Percentiles rank a stretch among this genome's conserved stretches.
phyloP scores from a whole-genome alignment of 1,140 invertebrate species.

The Drosophila truncata region DNA sequence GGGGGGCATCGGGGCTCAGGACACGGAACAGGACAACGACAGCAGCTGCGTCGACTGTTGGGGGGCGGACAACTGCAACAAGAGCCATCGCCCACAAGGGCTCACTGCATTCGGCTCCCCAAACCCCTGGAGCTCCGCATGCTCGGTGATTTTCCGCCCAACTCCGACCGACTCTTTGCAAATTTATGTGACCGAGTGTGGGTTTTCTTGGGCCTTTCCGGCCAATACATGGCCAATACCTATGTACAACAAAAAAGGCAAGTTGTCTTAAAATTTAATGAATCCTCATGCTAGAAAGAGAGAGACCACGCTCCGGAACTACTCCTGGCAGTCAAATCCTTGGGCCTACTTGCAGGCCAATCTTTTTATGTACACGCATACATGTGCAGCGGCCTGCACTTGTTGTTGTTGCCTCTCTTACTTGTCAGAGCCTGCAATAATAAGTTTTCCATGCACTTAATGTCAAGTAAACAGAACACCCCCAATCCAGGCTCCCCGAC shows the following conservation, averaged over 20 bases:
- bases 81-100: conserved; percentile 45
- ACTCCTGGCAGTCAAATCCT: conserved; percentile 45
- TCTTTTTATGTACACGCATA: conserved; percentile 48
- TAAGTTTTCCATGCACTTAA: conserved; percentile 83
- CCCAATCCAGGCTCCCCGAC: conserved; percentile 10
- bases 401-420: conserved; percentile 76
- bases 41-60: conserved; percentile 48
- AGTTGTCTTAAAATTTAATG: conserved; percentile 81
- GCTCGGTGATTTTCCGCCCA: conserved; percentile 42
- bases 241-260: conserved; percentile 76
- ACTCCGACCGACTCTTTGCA: conserved; percentile 48
- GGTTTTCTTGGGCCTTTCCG: conserved; percentile 78
- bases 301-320: conserved; percentile 26
- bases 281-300: conserved; percentile 56
- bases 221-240: conserved; percentile 60
- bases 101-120: conserved; percentile 39
- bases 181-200: conserved; percentile 65
- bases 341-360: conserved; percentile 50
- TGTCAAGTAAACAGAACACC: conserved; percentile 77
- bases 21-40: conserved; percentile 53
- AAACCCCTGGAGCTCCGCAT: conserved; percentile 7
- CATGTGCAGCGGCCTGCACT: conserved; percentile 13
- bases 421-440: conserved; percentile 79
- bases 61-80: conserved; percentile 14
- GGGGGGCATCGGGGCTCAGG: conserved; percentile 14